A percentile compares a stretch with the other conserved stretches of the same genome.
phyloP scores from a whole-genome alignment of 2,797 vertebrate species.

The Sebastes aleutianus region DNA sequence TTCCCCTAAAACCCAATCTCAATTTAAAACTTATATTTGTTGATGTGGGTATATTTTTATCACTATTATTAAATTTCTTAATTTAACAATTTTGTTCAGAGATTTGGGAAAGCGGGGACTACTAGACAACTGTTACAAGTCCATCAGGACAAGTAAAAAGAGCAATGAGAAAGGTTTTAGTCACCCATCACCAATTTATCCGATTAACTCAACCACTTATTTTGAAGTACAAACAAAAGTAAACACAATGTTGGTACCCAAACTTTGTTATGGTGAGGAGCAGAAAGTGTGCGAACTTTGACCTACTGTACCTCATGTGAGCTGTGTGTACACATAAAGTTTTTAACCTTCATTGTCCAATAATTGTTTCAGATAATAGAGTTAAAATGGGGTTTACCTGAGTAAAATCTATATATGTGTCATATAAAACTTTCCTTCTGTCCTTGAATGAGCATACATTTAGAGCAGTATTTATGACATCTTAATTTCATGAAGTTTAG shows the following conservation, averaged over 20 bases:
- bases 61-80: not conserved
- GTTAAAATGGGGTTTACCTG: not conserved
- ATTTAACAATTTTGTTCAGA: not conserved
- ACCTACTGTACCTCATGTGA: not conserved
- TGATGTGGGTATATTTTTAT: not conserved
- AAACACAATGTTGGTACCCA: not conserved
- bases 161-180: not conserved
- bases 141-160: not conserved
- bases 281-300: not conserved
- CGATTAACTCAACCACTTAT: not conserved
- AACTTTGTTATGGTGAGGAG: not conserved
- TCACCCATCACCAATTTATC: not conserved
- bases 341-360: not conserved
- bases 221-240: not conserved
- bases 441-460: not conserved
- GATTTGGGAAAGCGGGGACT: not conserved
- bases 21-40: not conserved
- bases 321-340: not conserved
- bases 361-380: not conserved
- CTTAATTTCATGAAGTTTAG: not conserved
- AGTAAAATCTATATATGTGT: not conserved
- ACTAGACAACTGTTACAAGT: not conserved
- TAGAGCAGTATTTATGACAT: not conserved
- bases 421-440: not conserved
- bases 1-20: not conserved